Conservation (phyloP, 2,797 vertebrate genomes). For the Coccyzus lansbergi region DNA sequence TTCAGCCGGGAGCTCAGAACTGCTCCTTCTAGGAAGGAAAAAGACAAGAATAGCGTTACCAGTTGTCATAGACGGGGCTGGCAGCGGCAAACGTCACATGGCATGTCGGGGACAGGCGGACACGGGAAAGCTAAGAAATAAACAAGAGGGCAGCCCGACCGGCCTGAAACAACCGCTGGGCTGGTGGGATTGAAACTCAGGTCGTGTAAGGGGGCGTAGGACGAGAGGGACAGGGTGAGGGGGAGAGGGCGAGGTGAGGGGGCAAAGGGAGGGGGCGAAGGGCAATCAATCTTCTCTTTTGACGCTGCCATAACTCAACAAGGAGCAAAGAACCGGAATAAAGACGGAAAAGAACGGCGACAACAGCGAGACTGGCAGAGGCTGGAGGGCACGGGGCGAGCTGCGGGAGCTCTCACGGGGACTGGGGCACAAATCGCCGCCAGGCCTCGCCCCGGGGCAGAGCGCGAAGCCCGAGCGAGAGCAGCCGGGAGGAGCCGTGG, state of each 20-base stretch:
- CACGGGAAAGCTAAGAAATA: neutral
- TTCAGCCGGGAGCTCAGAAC: neutral
- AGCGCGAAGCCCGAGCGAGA: neutral
- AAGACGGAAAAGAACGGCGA: accelerated
- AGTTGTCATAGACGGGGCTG: neutral
- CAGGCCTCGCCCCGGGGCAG: no score
- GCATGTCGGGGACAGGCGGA: accelerated
- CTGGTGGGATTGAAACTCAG: neutral
- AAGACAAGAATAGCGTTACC: neutral
- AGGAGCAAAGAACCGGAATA: no score
- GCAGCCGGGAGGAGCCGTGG: neutral
- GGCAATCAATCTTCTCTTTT: neutral
- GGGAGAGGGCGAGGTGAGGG: no score
- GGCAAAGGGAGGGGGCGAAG: no score
- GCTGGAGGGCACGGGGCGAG: neutral
- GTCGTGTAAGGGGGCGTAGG: accelerated
- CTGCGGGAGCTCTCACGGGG: neutral
- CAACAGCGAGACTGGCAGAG: no score
- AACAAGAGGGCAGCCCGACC: neutral
- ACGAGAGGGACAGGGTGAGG: no score
- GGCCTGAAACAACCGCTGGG: neutral
- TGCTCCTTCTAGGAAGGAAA: slow-evolving; percentile 38
- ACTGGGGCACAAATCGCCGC: no score
- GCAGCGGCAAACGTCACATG: neutral
- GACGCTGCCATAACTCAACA: accelerated